phyloP scores from a whole-genome alignment of 2,888 invertebrate genomes.

The Thelaira solivaga region DNA sequence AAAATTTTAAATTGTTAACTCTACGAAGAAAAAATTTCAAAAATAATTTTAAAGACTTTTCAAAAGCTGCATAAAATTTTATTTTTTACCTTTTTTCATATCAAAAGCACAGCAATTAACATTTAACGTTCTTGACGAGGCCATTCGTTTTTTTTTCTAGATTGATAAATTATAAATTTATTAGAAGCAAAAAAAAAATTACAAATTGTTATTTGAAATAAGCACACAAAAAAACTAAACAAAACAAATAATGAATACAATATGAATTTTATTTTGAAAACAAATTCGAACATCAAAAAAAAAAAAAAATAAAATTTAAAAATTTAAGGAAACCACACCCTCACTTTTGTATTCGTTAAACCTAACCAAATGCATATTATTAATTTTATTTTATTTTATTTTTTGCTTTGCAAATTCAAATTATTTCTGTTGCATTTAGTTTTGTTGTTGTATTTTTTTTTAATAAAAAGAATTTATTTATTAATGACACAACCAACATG shows the following conservation, averaged over 20 bases:
- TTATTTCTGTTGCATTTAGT: slow-evolving; percentile 32
- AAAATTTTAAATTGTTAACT: no score
- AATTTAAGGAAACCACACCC: slow-evolving; percentile 49
- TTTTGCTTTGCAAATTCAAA: slow-evolving; percentile 25
- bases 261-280: not conserved
- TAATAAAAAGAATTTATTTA: slow-evolving; percentile 35
- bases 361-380: not conserved
- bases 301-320: not conserved
- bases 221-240: no score
- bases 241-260: not conserved
- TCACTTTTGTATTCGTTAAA: slow-evolving; percentile 24
- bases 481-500: slow-evolving; percentile 37
- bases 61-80: not conserved
- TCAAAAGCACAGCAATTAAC: not conserved
- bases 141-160: not conserved
- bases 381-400: not conserved
- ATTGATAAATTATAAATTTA: no score
- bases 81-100: not conserved
- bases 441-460: not conserved
- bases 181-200: not conserved
- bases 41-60: not conserved
- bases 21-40: no score
- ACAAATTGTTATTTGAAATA: no score
- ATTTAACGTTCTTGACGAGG: not conserved
- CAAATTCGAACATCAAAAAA: slow-evolving; percentile 9